A percentile compares a stretch with the other conserved stretches of the same genome.
Conservation (phyloP, 1,140 invertebrate species). For the Acromyrmex echinatior region DNA sequence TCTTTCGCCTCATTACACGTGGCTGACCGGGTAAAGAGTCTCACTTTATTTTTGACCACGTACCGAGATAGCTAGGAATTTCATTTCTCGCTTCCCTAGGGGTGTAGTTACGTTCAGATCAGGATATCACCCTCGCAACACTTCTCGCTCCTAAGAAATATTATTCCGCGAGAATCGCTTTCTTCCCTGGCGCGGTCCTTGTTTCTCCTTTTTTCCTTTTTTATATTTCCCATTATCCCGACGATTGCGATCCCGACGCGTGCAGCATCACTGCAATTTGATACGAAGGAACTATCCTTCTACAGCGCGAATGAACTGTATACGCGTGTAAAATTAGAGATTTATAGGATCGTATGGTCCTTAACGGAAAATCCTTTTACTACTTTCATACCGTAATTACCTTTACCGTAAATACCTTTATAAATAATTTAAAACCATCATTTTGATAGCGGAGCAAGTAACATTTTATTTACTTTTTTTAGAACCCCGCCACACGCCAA, state of each 20-base stretch:
- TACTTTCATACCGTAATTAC: too few relatives aligned
- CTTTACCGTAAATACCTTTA: neutral
- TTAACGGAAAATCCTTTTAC: neutral
- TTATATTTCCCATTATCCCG: conserved; percentile 44
- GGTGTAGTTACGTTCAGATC: conserved; percentile 74
- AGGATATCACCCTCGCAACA: conserved; percentile 55
- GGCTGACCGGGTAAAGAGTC: conserved; percentile 64
- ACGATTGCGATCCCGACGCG: conserved; percentile 29
- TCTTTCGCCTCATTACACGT: conserved; percentile 65
- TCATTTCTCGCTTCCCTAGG: conserved; percentile 72
- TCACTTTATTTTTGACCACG: conserved; percentile 76
- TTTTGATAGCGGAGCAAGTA: neutral
- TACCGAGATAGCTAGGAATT: conserved; percentile 75
- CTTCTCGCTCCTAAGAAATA: conserved; percentile 61
- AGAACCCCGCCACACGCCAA: conserved; percentile 3
- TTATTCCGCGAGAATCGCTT: conserved; percentile 66
- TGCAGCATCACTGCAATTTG: conserved; percentile 19
- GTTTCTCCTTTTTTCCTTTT: neutral
- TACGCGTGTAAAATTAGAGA: conserved; percentile 3
- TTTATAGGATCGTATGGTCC: neutral
- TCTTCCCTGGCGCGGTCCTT: neutral
- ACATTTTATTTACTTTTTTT: conserved; percentile 30
- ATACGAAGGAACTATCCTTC: neutral
- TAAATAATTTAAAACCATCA: conserved; percentile 20
- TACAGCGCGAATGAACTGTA: neutral